These are phyloP conservation scores for Plodia interpunctella DNA, from an alignment of 1,140 invertebrate genomes.

Conservation along the genomic window DNA sequence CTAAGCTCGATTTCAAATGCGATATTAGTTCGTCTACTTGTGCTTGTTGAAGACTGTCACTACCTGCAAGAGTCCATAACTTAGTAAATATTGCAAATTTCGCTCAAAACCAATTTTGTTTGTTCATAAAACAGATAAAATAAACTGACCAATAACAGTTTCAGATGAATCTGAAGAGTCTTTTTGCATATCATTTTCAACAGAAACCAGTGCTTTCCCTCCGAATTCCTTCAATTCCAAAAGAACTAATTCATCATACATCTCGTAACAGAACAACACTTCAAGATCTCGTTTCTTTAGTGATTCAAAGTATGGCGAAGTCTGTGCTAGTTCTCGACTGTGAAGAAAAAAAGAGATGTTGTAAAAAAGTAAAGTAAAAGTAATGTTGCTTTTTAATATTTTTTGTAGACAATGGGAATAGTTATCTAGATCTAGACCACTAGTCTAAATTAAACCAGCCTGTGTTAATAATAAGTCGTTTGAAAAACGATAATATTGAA, in stretches of 20 bases:
- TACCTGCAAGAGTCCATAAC: conserved; percentile 60
- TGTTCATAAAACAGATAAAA: too few species aligned
- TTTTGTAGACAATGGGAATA: too few species aligned
- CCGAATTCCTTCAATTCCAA: conserved; percentile 93
- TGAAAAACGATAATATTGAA: too few species aligned
- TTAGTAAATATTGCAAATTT: too few species aligned
- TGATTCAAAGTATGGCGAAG: conserved; percentile 96
- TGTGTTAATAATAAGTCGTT: too few species aligned
- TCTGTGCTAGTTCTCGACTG: conserved; percentile 92
- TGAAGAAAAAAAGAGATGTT: conserved; percentile 42
- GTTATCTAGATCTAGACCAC: too few species aligned
- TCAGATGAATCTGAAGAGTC: conserved; percentile 71
- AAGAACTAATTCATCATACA: conserved; percentile 96
- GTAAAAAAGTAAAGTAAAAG: too few species aligned
- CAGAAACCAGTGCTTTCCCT: conserved; percentile 87
- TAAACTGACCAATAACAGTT: conserved; percentile 52
- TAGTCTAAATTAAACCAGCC: too few species aligned
- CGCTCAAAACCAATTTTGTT: too few species aligned
- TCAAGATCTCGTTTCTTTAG: conserved; percentile 92
- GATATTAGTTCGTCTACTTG: conserved; percentile 87
- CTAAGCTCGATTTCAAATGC: conserved; percentile 87
- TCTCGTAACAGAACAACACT: conserved; percentile 96
- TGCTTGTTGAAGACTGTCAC: conserved; percentile 82
- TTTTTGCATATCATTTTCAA: conserved; percentile 95
- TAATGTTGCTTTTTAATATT: too few species aligned